phyloP scores from a whole-genome alignment of 2,113 vertebrate species.

The Aptenodytes forsteri region DNA sequence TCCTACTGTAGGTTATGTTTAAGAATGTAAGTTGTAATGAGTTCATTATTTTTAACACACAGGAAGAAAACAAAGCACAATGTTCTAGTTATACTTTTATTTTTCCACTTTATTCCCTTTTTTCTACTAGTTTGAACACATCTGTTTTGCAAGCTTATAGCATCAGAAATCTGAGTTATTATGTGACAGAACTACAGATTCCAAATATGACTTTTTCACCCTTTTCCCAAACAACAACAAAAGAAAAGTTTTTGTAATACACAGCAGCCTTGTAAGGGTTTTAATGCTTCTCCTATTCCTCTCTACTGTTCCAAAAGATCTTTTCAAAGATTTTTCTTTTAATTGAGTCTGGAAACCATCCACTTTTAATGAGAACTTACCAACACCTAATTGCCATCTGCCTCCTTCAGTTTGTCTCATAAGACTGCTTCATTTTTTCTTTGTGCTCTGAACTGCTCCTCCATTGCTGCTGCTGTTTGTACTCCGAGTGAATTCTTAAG shows the following conservation, averaged over 20 bases:
- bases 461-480: background rate
- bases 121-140: background rate
- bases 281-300: background rate
- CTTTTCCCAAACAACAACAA: background rate
- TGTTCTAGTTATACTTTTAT: background rate
- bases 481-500: background rate
- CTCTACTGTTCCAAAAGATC: background rate
- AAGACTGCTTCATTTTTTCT: background rate
- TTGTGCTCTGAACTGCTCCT: background rate
- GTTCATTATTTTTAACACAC: conserved; percentile 22
- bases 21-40: background rate
- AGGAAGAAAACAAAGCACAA: background rate
- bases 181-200: background rate
- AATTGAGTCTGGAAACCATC: background rate
- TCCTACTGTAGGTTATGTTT: background rate
- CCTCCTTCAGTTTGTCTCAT: background rate
- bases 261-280: background rate
- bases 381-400: conserved; percentile 33
- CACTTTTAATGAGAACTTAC: conserved; percentile 23
- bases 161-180: background rate
- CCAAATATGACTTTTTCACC: background rate
- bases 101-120: background rate
- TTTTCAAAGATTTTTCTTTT: background rate
- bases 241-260: background rate
- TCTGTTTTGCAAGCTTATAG: background rate